phyloP scores from a whole-genome alignment of 2,113 vertebrate genomes.

The Neotoma lepida region DNA sequence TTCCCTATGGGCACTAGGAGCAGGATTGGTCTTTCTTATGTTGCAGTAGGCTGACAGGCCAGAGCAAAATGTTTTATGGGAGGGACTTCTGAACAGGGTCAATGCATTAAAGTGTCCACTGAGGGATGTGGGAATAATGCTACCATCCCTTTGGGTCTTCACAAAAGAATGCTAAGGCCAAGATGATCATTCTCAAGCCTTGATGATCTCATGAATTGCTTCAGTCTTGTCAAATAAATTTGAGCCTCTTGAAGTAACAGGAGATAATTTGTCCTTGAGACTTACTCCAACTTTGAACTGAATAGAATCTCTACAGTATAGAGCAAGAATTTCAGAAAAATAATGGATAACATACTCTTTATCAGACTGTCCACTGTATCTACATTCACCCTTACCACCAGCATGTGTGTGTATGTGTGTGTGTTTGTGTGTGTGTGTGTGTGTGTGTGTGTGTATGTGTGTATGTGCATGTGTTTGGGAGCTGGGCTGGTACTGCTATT shows the following conservation, averaged over 20 bases:
- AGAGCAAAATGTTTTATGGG: not conserved
- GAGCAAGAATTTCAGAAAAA: not conserved
- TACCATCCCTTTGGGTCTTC: not conserved
- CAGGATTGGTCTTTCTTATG: not conserved
- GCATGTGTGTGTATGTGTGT: not conserved
- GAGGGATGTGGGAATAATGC: not conserved
- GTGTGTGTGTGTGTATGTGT: not conserved
- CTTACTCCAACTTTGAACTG: not conserved
- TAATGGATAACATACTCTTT: not conserved
- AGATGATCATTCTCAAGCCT: not conserved
- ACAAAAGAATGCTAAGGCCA: not conserved
- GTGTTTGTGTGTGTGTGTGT: not conserved
- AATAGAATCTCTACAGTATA: not conserved
- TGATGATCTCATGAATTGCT: not conserved
- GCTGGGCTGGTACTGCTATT: not conserved
- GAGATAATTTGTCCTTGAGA: not conserved
- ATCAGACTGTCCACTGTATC: not conserved
- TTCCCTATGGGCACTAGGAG: not conserved
- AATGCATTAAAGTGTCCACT: not conserved
- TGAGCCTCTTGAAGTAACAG: not conserved
- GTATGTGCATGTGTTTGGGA: not conserved
- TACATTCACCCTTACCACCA: not conserved
- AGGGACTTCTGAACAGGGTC: not conserved
- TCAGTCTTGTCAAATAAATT: not conserved
- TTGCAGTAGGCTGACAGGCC: not conserved